Evolutionary conservation across 2,113 vertebrate species (phyloP).

Genomic region (Cyphomyrus plagiostoma): DNA sequence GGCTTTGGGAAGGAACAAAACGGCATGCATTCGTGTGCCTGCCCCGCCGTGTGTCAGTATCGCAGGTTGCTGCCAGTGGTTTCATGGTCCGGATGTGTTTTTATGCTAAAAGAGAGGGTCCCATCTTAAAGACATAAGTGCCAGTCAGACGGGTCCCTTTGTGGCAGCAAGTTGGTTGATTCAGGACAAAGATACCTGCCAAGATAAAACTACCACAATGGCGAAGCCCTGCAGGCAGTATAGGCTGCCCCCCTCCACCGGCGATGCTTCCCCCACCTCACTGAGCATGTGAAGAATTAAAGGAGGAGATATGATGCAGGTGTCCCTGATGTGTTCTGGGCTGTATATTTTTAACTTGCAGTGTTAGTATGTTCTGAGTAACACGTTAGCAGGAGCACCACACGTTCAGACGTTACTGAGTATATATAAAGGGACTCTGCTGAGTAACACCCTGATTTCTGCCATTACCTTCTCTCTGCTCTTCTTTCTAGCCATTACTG

Average conservation of each 20-base stretch:
- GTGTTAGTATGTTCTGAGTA: background rate
- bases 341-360: background rate
- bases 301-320: background rate
- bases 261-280: background rate
- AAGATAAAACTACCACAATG: background rate
- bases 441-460: background rate
- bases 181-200: background rate
- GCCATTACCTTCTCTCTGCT: background rate
- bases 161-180: background rate
- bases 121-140: background rate
- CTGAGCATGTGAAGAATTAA: background rate
- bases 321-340: background rate
- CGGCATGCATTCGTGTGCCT: background rate
- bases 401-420: too few relatives aligned
- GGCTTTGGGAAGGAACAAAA: background rate
- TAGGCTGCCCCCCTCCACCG: too few relatives aligned
- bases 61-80: background rate
- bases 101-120: background rate
- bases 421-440: too few relatives aligned
- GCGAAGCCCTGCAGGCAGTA: too few relatives aligned
- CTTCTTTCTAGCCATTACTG: background rate
- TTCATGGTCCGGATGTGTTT: background rate
- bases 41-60: background rate
- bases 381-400: background rate
- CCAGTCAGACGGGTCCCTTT: background rate